Base-by-base conservation (phyloP, 2,113 vertebrate genomes). In the Otus sunia region DNA sequence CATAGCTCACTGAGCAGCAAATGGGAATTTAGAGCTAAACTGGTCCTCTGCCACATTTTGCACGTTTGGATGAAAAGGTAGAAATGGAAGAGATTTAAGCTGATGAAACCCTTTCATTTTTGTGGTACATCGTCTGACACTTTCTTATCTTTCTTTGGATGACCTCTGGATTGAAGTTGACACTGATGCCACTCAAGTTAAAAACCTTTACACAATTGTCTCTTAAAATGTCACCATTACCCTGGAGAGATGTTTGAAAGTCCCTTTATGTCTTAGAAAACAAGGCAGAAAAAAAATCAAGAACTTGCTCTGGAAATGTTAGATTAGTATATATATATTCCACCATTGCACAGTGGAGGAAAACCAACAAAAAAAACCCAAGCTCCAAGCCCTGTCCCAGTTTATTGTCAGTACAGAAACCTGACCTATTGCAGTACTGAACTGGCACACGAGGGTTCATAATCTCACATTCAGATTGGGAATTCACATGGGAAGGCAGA, bases 371-470 rank as follows among this genome's bases (percentile, higher is more conserved):
- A 43, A 30, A 17, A 10, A 1, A 1, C 5, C 18, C 12, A 74
- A 66, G 30, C 3, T 36, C 20, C 3, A 5, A 2, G 4, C 3
- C 3, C 6, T 5, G 6, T 56, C 13, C 32, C 22, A 58, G 30
- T 1, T 53, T 32, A 9, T 6, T 59, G 19, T 49, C 37, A 10
- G 52, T 78, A 64, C 27, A 43, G 32, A 73, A 89, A 56, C 39
- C 4, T 39, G 8, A 43, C 30, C 20, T 50, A 5, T 14, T 56
- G 37, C 21, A 63, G 55, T 52, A 63, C 27, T 78, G 41, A 84
- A 43, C 1, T 60, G 36, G 9, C 32, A 77, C 4, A 20, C 15
- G 6, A 69, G 4, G 18, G 11, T 64, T 87, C 29, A 59, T 37
- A 68, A 30, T 64, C 22, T 52, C 8, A 37, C 22, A 59, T 8